Conservation (phyloP, 1,140 invertebrate genomes). For the Adoxophyes honmai region DNA sequence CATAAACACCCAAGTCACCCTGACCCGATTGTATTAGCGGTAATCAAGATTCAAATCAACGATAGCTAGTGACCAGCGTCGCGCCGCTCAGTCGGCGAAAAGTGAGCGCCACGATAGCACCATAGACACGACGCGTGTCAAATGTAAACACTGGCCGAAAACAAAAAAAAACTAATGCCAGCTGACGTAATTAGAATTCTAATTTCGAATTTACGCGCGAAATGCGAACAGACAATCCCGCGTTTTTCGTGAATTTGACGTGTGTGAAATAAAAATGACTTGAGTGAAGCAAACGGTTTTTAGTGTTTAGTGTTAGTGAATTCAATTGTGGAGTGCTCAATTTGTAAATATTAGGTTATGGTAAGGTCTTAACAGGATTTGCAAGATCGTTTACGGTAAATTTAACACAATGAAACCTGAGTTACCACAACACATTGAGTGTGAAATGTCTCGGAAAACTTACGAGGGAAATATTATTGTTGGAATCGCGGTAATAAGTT, state of each 20-base stretch:
- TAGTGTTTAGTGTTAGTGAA: constrained; percentile 16
- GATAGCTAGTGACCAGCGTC: constrained; percentile 57
- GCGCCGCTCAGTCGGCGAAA: constrained; percentile 50
- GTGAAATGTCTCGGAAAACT: no score
- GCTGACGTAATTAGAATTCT: constrained; percentile 20
- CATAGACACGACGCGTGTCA: constrained; percentile 25
- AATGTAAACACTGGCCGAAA: constrained; percentile 21
- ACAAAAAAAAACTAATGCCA: constrained; percentile 20
- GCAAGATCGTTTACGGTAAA: not conserved
- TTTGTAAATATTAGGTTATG: constrained; percentile 17
- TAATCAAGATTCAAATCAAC: constrained; percentile 67
- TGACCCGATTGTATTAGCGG: constrained; percentile 51
- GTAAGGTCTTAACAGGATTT: constrained; percentile 18
- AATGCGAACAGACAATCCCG: constrained; percentile 5
- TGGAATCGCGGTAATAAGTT: not conserved
- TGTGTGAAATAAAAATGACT: constrained; percentile 17
- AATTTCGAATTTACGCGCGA: constrained; percentile 27
- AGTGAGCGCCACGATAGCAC: constrained; percentile 45
- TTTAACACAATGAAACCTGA: not conserved
- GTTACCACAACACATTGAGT: not conserved
- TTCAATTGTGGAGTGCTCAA: constrained; percentile 16
- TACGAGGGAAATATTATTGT: not conserved
- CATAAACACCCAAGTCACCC: constrained; percentile 44
- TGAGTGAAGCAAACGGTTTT: constrained; percentile 16
- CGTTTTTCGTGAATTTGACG: constrained; percentile 14